These are phyloP conservation scores for Drosophila kepulauana DNA, from an alignment of 1,140 invertebrate species.

Conservation along the genomic window DNA sequence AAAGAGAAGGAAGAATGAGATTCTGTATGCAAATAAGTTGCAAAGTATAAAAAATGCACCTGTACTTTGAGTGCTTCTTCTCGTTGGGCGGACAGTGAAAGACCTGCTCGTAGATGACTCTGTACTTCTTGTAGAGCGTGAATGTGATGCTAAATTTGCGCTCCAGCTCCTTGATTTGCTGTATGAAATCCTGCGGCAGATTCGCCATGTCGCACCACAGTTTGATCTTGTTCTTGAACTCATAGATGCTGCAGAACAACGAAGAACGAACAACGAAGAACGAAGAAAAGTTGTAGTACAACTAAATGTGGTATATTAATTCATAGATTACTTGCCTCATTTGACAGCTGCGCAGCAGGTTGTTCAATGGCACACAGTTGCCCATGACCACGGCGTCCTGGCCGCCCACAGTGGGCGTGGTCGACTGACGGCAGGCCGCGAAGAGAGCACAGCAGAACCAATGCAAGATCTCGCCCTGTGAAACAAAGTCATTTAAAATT, in stretches of 20 bases:
- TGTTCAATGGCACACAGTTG: slow-evolving; percentile 96
- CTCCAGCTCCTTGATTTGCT: slow-evolving; percentile 94
- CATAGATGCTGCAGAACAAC: slow-evolving; percentile 89
- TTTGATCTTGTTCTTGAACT: slow-evolving; percentile 98
- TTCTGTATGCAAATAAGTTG: slow-evolving; percentile 59
- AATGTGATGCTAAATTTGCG: slow-evolving; percentile 97
- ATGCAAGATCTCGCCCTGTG: slow-evolving; percentile 94
- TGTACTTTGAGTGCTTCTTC: slow-evolving; percentile 90
- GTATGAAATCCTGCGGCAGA: slow-evolving; percentile 92
- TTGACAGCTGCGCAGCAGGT: slow-evolving; percentile 94
- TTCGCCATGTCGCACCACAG: slow-evolving; percentile 98
- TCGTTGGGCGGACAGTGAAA: slow-evolving; percentile 89
- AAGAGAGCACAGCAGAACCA: slow-evolving; percentile 98
- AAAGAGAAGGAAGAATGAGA: neutral
- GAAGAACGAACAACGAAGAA: neutral
- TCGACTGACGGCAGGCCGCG: slow-evolving; percentile 93
- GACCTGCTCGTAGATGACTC: slow-evolving; percentile 94
- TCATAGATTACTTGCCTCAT: slow-evolving; percentile 88
- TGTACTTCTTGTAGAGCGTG: slow-evolving; percentile 97
- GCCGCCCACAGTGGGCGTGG: slow-evolving; percentile 92
- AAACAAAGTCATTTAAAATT: slow-evolving; percentile 57
- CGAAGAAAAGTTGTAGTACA: neutral
- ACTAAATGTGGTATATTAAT: too few species aligned
- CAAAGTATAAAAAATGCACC: slow-evolving; percentile 62
- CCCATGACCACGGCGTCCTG: slow-evolving; percentile 91